Evolutionary conservation across 92 coral and sea anemone species (phyloP).

Genomic region (Zoanthus gigantus): DNA sequence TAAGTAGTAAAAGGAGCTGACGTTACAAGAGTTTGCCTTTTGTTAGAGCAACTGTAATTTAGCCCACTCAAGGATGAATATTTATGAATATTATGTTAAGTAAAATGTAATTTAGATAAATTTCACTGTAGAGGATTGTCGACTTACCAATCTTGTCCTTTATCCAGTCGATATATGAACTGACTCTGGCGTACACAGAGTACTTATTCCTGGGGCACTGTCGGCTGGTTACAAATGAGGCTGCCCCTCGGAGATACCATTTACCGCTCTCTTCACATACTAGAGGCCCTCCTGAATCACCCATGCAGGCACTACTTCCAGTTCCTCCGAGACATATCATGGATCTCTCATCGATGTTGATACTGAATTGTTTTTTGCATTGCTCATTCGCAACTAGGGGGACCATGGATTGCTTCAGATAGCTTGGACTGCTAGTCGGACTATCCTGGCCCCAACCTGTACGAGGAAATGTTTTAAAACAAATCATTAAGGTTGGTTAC

Average conservation of each 20-base stretch:
- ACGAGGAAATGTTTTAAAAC: too few species aligned
- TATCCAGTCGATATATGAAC: constrained; percentile 27
- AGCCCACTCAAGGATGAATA: too few species aligned
- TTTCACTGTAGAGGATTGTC: too few species aligned
- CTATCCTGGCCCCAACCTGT: constrained; percentile 30
- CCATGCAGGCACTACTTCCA: constrained; percentile 30
- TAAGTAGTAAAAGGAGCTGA: too few species aligned
- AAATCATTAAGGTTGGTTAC: too few species aligned
- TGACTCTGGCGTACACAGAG: constrained; percentile 34
- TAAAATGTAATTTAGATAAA: too few species aligned
- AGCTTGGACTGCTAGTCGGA: constrained; percentile 11
- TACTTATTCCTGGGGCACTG: constrained; percentile 16
- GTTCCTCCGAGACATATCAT: constrained; percentile 26
- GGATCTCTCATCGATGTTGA: neutral
- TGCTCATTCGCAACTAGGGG: constrained; percentile 1
- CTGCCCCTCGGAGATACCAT: constrained; percentile 24
- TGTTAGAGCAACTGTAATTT: too few species aligned
- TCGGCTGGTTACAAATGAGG: neutral
- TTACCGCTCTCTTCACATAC: constrained; percentile 12
- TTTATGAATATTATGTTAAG: too few species aligned
- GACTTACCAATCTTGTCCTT: neutral
- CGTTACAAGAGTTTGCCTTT: too few species aligned
- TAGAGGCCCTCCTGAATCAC: constrained; percentile 26
- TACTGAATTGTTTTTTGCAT: neutral
- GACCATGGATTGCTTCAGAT: constrained; percentile 1